phyloP scores from a whole-genome alignment of 2,113 vertebrate species.

The Rhinolophus ferrumequinum region DNA sequence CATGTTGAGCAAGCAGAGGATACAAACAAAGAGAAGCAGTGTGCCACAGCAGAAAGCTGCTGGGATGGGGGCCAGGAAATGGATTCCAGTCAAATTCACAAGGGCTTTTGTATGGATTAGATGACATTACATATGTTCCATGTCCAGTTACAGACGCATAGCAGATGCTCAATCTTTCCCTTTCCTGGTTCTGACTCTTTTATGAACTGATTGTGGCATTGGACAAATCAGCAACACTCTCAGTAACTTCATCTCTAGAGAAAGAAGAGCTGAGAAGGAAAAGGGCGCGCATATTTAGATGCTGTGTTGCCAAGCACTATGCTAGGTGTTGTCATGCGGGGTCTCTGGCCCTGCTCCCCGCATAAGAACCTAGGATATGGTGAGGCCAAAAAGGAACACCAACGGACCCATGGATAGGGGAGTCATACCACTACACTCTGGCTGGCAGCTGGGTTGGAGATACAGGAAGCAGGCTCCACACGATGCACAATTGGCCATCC shows the following conservation, averaged over 20 bases:
- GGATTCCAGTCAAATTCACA: neutral
- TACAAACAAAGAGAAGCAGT: neutral
- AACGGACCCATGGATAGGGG: no score
- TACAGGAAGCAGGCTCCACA: no score
- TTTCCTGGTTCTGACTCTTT: neutral
- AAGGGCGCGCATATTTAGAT: neutral
- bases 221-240: neutral
- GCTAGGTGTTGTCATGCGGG: neutral
- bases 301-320: neutral
- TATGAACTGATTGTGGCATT: neutral
- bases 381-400: no score
- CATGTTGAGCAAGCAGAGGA: neutral
- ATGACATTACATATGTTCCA: neutral
- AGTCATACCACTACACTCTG: no score
- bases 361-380: no score
- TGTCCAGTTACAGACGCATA: neutral
- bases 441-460: no score
- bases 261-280: neutral
- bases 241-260: neutral
- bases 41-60: neutral
- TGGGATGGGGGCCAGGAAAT: neutral
- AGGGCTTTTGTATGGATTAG: neutral
- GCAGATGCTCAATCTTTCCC: neutral
- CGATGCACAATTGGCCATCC: no score
- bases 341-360: no score